Evolutionary conservation across 2,797 vertebrate genomes (phyloP).

Genomic region (Hemibagrus guttatus): DNA sequence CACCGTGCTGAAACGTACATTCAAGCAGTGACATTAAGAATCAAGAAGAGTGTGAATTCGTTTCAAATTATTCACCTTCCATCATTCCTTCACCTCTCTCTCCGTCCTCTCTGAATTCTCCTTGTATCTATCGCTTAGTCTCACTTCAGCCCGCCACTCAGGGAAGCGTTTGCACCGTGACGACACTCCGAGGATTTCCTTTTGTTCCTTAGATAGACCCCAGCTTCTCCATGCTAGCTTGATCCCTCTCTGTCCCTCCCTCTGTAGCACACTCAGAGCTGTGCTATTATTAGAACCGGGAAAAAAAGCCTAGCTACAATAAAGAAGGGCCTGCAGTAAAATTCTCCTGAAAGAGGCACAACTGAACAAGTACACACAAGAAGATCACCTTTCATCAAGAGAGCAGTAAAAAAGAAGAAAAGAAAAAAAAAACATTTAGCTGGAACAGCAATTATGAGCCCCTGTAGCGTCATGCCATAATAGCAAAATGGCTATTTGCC

Average conservation of each 20-base stretch:
- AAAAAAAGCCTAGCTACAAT: conserved; percentile 44
- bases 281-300: conserved; percentile 52
- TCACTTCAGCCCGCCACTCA: conserved; percentile 39
- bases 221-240: conserved; percentile 45
- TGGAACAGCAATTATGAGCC: conserved; percentile 24
- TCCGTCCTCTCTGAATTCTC: conserved; percentile 4
- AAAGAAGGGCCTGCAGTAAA: conserved; percentile 43
- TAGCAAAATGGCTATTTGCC: conserved; percentile 12
- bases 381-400: conserved; percentile 17
- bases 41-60: neutral
- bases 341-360: conserved; percentile 21
- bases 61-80: conserved; percentile 18
- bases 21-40: conserved; percentile 12
- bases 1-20: neutral
- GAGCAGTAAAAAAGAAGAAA: neutral
- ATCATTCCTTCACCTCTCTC: conserved; percentile 15
- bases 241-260: conserved; percentile 13
- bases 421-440: neutral
- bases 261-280: conserved; percentile 15
- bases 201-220: conserved; percentile 51
- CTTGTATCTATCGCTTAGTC: conserved; percentile 20
- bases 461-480: conserved; percentile 1
- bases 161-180: conserved; percentile 56
- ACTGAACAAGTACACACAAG: neutral
- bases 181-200: conserved; percentile 75